phyloP scores from a whole-genome alignment of 2,888 invertebrate genomes.

The Melinaea menophilus region DNA sequence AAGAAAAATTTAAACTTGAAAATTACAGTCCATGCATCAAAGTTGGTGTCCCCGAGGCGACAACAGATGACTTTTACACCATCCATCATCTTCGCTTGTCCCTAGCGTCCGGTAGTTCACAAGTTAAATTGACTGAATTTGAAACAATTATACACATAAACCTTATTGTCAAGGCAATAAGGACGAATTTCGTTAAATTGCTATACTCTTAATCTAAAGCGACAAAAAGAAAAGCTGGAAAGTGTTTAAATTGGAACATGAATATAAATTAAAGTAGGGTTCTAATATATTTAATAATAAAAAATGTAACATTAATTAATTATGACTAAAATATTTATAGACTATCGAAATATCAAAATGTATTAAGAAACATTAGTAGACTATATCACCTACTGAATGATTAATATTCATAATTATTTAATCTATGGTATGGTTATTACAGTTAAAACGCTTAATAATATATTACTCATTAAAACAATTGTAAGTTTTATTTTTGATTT shows the following conservation, averaged over 20 bases:
- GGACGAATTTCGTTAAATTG: not conserved
- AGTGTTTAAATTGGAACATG: conserved; percentile 7
- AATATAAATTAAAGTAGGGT: not conserved
- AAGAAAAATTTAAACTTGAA: conserved; percentile 1
- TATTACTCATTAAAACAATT: too few relatives aligned
- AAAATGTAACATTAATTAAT: too few relatives aligned
- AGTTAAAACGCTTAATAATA: too few relatives aligned
- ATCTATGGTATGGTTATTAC: too few relatives aligned
- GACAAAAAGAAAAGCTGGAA: conserved; percentile 13
- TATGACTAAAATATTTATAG: too few relatives aligned
- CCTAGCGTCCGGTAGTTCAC: conserved; percentile 28
- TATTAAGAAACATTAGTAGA: too few relatives aligned
- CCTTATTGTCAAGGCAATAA: not conserved
- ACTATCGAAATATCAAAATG: too few relatives aligned
- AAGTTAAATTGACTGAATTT: conserved; percentile 34
- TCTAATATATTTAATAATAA: not conserved
- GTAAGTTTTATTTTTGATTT: too few relatives aligned
- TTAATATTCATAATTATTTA: too few relatives aligned
- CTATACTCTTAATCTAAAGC: conserved; percentile 14
- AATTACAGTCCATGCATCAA: conserved; percentile 23
- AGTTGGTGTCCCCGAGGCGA: conserved; percentile 25
- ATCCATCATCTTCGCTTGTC: conserved; percentile 28
- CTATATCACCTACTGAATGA: too few relatives aligned
- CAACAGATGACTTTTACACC: conserved; percentile 28
- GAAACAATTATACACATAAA: not conserved